Evolutionary conservation across 2,888 invertebrate genomes (phyloP).

Genomic region (Andrena minutula): DNA sequence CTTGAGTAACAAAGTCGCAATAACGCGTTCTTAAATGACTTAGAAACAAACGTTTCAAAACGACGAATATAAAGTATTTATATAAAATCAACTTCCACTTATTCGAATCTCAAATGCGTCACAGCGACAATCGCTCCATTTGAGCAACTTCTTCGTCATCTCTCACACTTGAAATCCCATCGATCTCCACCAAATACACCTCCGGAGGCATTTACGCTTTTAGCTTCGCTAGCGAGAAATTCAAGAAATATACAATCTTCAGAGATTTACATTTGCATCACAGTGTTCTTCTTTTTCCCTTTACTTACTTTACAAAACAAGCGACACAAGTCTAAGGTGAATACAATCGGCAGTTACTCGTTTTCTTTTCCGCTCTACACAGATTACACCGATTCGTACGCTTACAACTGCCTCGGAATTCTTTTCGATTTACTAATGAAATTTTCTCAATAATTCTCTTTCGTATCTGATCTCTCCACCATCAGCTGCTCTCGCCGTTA

Average conservation of each 20-base stretch:
- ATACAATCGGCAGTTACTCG: slow-evolving; percentile 61
- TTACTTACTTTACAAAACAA: slow-evolving; percentile 57
- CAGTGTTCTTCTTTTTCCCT: slow-evolving; percentile 43
- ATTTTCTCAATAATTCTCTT: slow-evolving; percentile 20
- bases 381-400: slow-evolving; percentile 38
- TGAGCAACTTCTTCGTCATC: slow-evolving; percentile 61
- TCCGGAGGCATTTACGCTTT: slow-evolving; percentile 50
- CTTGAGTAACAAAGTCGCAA: slow-evolving; percentile 68
- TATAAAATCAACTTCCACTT: slow-evolving; percentile 69
- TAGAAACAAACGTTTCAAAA: slow-evolving; percentile 68
- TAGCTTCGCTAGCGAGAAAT: slow-evolving; percentile 54
- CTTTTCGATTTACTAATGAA: slow-evolving; percentile 33
- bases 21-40: slow-evolving; percentile 69
- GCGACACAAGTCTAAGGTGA: slow-evolving; percentile 49
- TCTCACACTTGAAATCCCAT: slow-evolving; percentile 52
- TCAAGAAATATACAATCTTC: slow-evolving; percentile 54
- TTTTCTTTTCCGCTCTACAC: slow-evolving; percentile 50
- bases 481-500: background rate
- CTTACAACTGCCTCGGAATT: slow-evolving; percentile 29
- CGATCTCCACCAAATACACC: slow-evolving; percentile 46
- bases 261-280: slow-evolving; percentile 61
- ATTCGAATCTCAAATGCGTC: slow-evolving; percentile 66
- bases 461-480: slow-evolving; percentile 15
- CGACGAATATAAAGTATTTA: slow-evolving; percentile 70
- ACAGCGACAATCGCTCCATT: slow-evolving; percentile 48